Evolutionary conservation across 1,140 invertebrate genomes (phyloP), one percentile per base, ranked within the genome.

Genomic region (Macrostomum lignano): DNA sequence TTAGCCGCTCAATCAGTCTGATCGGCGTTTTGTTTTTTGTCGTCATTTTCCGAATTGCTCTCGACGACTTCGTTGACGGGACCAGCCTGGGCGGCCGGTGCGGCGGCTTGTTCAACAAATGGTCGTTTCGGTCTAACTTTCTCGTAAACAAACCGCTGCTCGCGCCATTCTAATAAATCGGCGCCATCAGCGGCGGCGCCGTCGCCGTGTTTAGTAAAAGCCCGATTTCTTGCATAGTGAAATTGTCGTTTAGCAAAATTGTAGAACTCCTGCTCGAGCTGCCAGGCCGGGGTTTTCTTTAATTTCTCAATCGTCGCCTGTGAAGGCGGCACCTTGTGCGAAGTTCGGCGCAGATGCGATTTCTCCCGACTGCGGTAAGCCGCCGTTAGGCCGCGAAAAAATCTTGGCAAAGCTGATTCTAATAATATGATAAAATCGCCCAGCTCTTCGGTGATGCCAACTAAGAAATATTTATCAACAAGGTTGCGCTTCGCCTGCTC

Each of bases 191-290:
- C n/a, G n/a, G n/a, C n/a, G n/a, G n/a, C n/a, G n/a, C n/a, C n/a
- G n/a, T n/a, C n/a, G n/a, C n/a, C n/a, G n/a, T n/a, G n/a, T n/a
- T n/a, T n/a, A n/a, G n/a, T n/a, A n/a, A n/a, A n/a, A n/a, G n/a
- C n/a, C n/a, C n/a, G n/a, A n/a, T n/a, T n/a, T n/a, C n/a, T n/a
- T n/a, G n/a, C n/a, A n/a, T n/a, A n/a, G 50, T 82, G 72, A 54
- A 94, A 94, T 44, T 91, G 75, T 46, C 73, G 66, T 23, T 73
- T 47, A 7, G 77, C 81, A 60, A 86, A 94, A 45, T 86, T 72
- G 46, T 94, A 96, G 22, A 96, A 66, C 50, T 94, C 81, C 52
- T 84, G 78, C 57, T 98, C 88, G 78, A 94, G 81, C 61, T 75
- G 71, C 78, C 82, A 96, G 3, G 94, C 68, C 13, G 42, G 34